A percentile compares a stretch with the other conserved stretches of the same genome.
Evolutionary conservation across 2,113 vertebrate genomes (phyloP).

Genomic region (Polypterus senegalus): DNA sequence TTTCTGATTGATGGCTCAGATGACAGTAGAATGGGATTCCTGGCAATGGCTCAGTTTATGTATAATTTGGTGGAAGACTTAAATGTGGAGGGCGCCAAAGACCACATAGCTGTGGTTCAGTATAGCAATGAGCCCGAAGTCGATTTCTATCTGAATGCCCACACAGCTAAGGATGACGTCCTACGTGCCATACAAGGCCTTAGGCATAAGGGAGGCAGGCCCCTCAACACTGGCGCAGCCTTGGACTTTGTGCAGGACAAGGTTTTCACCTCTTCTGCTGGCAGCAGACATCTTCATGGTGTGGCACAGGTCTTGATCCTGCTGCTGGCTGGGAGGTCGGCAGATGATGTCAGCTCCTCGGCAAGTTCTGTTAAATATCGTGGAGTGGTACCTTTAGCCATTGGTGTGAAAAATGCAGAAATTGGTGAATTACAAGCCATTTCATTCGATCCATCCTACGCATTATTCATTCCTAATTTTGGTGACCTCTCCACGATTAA

Average conservation of each 20-base stretch:
- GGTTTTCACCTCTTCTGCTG: slow-evolving; percentile 3
- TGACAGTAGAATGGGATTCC: slow-evolving; percentile 38
- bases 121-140: slow-evolving; percentile 45
- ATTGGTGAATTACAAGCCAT: neutral
- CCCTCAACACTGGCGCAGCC: slow-evolving; percentile 5
- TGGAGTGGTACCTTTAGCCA: slow-evolving; percentile 6
- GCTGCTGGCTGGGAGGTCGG: slow-evolving; percentile 5
- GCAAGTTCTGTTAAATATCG: slow-evolving; percentile 3
- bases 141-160: slow-evolving; percentile 47
- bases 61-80: slow-evolving; percentile 46
- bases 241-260: slow-evolving; percentile 3
- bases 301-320: slow-evolving; percentile 11
- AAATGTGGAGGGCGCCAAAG: slow-evolving; percentile 43
- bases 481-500: neutral
- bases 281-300: slow-evolving; percentile 13
- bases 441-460: neutral
- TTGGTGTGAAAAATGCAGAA: slow-evolving; percentile 3
- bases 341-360: slow-evolving; percentile 6
- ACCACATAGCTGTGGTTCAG: slow-evolving; percentile 44
- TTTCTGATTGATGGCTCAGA: slow-evolving; percentile 59
- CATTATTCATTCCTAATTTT: slow-evolving; percentile 1
- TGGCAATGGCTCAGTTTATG: slow-evolving; percentile 43
- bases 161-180: slow-evolving; percentile 33
- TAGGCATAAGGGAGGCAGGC: neutral
- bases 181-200: neutral